Conservation (phyloP, 30 jellyfish, hydroid and myxozoan species). For the Morbakka virulenta region DNA sequence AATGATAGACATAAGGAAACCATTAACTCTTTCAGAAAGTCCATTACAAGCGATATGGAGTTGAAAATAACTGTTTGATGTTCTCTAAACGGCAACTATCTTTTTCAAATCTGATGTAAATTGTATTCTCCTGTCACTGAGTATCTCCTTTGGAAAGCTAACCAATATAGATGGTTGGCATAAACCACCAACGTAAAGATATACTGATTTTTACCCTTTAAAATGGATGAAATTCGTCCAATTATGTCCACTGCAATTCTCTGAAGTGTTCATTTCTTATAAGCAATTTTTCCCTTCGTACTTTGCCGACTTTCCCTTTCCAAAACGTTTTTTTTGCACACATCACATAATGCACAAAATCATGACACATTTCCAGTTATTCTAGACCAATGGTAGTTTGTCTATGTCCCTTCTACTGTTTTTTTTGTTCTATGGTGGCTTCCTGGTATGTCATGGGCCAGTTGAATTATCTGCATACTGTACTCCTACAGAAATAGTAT, state of each 20-base stretch:
- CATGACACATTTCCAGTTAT: slow-evolving; percentile 1
- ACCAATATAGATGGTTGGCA: slow-evolving; percentile 15
- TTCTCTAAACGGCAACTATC: background rate
- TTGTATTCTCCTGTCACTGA: slow-evolving; percentile 23
- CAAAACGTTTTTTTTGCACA: slow-evolving; percentile 2
- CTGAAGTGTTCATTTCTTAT: slow-evolving; percentile 8
- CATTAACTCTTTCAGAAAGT: slow-evolving; percentile 17
- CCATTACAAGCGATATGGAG: slow-evolving; percentile 44
- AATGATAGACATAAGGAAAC: slow-evolving; percentile 9
- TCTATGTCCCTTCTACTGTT: background rate
- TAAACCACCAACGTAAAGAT: background rate
- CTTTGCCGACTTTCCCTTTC: slow-evolving; percentile 4
- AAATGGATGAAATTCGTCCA: too few relatives aligned
- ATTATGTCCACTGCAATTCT: slow-evolving; percentile 26
- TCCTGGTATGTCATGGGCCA: too few relatives aligned
- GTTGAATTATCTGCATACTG: too few relatives aligned
- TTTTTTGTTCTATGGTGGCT: slow-evolving; percentile 27
- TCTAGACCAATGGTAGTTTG: slow-evolving; percentile 35
- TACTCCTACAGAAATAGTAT: too few relatives aligned
- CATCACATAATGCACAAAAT: slow-evolving; percentile 4
- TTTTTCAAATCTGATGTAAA: slow-evolving; percentile 1
- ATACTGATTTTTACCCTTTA: background rate
- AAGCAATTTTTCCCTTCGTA: background rate
- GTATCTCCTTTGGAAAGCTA: slow-evolving; percentile 22
- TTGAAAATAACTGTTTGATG: background rate